Evolutionary conservation across 2,888 invertebrate genomes (phyloP).

Genomic region (Brassicogethes aeneus): DNA sequence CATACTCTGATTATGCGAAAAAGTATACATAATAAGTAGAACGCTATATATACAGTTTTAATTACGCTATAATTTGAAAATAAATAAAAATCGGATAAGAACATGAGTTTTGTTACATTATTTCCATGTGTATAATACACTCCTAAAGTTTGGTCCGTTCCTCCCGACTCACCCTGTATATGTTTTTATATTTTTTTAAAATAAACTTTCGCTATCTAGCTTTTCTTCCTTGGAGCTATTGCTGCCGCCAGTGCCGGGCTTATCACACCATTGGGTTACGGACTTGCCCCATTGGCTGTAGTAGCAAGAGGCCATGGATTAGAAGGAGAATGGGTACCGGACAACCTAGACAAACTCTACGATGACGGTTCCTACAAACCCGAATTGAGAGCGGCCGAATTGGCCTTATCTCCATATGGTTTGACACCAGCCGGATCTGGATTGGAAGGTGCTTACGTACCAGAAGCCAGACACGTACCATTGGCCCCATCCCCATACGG

Average conservation of each 20-base stretch:
- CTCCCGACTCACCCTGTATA: too few relatives aligned
- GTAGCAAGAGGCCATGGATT: constrained; percentile 18
- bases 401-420: constrained; percentile 24
- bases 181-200: too few relatives aligned
- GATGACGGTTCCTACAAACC: constrained; percentile 31
- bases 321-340: constrained; percentile 29
- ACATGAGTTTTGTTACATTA: too few relatives aligned
- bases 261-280: constrained; percentile 19
- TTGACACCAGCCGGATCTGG: constrained; percentile 25
- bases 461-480: constrained; percentile 3
- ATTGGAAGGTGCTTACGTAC: constrained; percentile 25
- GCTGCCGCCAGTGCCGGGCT: constrained; percentile 21
- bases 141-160: too few relatives aligned
- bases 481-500: too few relatives aligned
- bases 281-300: constrained; percentile 17
- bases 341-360: constrained; percentile 26
- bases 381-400: constrained; percentile 19
- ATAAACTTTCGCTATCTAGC: too few relatives aligned
- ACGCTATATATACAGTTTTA: too few relatives aligned
- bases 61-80: too few relatives aligned
- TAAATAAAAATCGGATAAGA: too few relatives aligned
- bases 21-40: too few relatives aligned
- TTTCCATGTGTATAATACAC: too few relatives aligned
- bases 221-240: constrained; percentile 18
- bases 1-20: too few relatives aligned